phyloP scores from a whole-genome alignment of 2,797 vertebrate genomes.

The Acridotheres tristis region DNA sequence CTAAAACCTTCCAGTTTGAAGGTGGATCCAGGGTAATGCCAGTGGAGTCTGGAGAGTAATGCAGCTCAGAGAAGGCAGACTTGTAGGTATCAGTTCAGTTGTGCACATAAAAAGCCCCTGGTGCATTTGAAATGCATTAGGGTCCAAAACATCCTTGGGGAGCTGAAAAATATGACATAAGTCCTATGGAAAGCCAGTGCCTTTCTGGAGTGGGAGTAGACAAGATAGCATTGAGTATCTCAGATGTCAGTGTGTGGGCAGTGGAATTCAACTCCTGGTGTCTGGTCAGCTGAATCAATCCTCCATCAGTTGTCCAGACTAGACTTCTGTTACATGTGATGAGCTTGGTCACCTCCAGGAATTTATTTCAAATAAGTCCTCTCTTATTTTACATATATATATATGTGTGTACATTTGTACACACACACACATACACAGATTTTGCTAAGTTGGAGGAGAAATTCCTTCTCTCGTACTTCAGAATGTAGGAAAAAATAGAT shows the following conservation, averaged over 20 bases:
- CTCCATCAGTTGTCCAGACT: neutral
- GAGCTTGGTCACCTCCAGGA: neutral
- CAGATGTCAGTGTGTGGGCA: neutral
- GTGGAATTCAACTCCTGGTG: neutral
- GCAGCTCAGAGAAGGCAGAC: neutral
- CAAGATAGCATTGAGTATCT: neutral
- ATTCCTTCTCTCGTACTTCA: neutral
- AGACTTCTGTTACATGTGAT: neutral
- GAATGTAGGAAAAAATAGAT: neutral
- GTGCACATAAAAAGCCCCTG: neutral
- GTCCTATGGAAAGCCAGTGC: neutral
- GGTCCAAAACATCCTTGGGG: neutral
- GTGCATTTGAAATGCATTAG: neutral
- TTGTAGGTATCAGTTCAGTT: neutral
- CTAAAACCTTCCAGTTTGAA: neutral
- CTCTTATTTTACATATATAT: neutral
- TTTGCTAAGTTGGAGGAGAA: neutral
- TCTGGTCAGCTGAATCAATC: neutral
- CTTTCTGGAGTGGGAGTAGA: neutral
- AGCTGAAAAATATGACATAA: neutral
- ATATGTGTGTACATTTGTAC: neutral
- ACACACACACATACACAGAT: accelerated
- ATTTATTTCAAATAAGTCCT: neutral
- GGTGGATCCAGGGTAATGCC: neutral
- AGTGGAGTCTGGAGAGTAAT: neutral